Evolutionary conservation across 64 coral and sea anemone genomes (phyloP), one percentile per base, ranked within the genome.

Genomic region (Montipora capricornis): DNA sequence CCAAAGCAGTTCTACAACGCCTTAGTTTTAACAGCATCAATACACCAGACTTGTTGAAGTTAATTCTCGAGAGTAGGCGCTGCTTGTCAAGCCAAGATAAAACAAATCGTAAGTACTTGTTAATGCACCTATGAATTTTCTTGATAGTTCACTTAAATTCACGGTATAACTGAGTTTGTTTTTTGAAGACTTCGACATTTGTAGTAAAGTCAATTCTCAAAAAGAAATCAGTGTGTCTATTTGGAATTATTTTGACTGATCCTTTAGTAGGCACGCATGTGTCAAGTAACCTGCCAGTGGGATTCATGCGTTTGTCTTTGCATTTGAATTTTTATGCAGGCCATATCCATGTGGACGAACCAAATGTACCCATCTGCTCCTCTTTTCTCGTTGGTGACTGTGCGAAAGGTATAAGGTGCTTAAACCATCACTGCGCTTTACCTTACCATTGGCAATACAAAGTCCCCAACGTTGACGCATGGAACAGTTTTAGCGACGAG

Each of bases 401-500:
- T 44, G 47, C 73, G 9, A 53, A 73, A 47, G 95, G 95, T 0
- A 2, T 3, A 5, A 76, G 82, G 68, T 97, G 95, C 50, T 20
- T 13, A 14, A 24, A 71, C 0, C 95, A 94, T 73, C 95, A 97
- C 13, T 97, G 92, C 44, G 64, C 45, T 49, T 46, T 89, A 82
- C 92, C 95, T 3, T 97, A 94, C 67, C 95, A 94, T 20, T 97
- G 95, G 95, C 80, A 93, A 26, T 97, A 97, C 89, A 47, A 62
- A 24, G 55, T 19, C 9, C n/a, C 74, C 1, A 26, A 49, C 2
- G 29, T 44, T 49, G 45, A 71, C 15, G 59, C 9, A 85, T 85
- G 82, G 82, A 85, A 85, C 48, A 84, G 68, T 16, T 91, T 97
- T 4, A 29, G 64, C 16, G 78, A 78, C 3, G 53, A 77, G 46